Evolutionary conservation across 1,140 invertebrate genomes (phyloP).

Genomic region (Phortica variegata): DNA sequence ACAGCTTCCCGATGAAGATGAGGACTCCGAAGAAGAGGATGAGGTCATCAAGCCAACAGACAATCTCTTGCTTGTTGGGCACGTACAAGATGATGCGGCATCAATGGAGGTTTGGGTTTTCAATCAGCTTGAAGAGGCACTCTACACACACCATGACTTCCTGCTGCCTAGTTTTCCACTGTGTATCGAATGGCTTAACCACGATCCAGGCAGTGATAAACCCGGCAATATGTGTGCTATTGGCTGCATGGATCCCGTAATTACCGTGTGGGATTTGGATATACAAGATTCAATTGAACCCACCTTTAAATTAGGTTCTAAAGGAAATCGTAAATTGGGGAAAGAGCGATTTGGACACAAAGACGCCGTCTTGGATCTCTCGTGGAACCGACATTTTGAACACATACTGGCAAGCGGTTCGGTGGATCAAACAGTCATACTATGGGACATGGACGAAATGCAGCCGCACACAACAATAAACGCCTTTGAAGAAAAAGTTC

Average conservation of each 20-base stretch:
- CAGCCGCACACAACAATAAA: conserved; percentile 72
- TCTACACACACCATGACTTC: conserved; percentile 94
- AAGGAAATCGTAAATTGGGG: conserved; percentile 74
- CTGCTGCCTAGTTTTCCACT: conserved; percentile 84
- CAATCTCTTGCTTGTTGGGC: conserved; percentile 88
- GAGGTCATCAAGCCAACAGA: conserved; percentile 86
- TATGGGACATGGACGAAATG: conserved; percentile 90
- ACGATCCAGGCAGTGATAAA: conserved; percentile 65
- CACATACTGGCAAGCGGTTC: conserved; percentile 91
- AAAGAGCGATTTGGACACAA: conserved; percentile 73
- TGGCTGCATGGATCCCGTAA: conserved; percentile 87
- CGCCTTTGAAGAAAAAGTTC: conserved; percentile 80
- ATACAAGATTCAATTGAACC: conserved; percentile 88
- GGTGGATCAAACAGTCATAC: conserved; percentile 81
- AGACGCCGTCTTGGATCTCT: conserved; percentile 86
- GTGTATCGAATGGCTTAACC: conserved; percentile 89
- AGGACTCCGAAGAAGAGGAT: conserved; percentile 87
- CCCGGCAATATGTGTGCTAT: conserved; percentile 85
- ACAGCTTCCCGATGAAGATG: conserved; percentile 49
- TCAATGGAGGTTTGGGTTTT: conserved; percentile 90
- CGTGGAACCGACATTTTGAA: conserved; percentile 83
- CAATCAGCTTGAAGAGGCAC: conserved; percentile 82
- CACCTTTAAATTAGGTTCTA: conserved; percentile 75
- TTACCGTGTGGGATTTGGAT: conserved; percentile 95
- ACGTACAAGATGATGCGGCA: conserved; percentile 80